A percentile compares a stretch with the other conserved stretches of the same genome.
phyloP scores from a whole-genome alignment of 2,888 invertebrate genomes.

The Phoronis australis region DNA sequence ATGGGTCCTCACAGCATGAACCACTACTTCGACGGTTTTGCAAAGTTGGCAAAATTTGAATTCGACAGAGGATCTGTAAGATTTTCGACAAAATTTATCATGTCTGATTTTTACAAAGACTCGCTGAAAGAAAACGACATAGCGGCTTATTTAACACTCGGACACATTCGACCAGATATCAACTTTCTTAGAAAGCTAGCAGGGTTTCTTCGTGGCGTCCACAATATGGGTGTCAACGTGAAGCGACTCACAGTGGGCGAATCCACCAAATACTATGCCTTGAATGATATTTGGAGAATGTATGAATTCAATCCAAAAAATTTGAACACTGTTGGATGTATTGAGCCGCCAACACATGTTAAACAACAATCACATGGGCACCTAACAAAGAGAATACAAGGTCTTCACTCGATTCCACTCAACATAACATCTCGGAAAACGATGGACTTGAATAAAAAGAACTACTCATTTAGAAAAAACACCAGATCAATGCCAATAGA shows the following conservation, averaged over 20 bases:
- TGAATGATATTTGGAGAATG: slow-evolving; percentile 43
- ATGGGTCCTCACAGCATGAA: slow-evolving; percentile 24
- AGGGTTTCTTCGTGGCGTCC: slow-evolving; percentile 34
- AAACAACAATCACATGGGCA: too few relatives aligned
- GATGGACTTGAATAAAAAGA: too few relatives aligned
- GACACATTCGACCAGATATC: slow-evolving; percentile 32
- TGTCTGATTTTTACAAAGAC: slow-evolving; percentile 29
- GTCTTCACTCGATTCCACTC: too few relatives aligned
- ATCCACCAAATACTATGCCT: slow-evolving; percentile 22
- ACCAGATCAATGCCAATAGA: too few relatives aligned
- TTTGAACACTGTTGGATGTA: slow-evolving; percentile 21
- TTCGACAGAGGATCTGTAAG: slow-evolving; percentile 23
- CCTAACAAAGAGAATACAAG: too few relatives aligned
- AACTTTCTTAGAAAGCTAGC: slow-evolving; percentile 22
- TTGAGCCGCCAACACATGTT: too few relatives aligned
- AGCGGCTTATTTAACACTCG: slow-evolving; percentile 37
- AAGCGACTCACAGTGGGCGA: slow-evolving; percentile 21
- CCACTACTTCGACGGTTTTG: slow-evolving; percentile 36
- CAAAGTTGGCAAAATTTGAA: slow-evolving; percentile 30
- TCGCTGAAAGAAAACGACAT: slow-evolving; percentile 26
- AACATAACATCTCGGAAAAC: too few relatives aligned
- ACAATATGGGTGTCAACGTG: slow-evolving; percentile 46
- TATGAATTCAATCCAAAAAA: slow-evolving; percentile 25
- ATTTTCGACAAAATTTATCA: slow-evolving; percentile 29
- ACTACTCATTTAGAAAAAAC: too few relatives aligned